Evolutionary conservation across 2,888 invertebrate genomes (phyloP), one percentile per base, ranked within the genome.

Genomic region (Thymelicus sylvestris): DNA sequence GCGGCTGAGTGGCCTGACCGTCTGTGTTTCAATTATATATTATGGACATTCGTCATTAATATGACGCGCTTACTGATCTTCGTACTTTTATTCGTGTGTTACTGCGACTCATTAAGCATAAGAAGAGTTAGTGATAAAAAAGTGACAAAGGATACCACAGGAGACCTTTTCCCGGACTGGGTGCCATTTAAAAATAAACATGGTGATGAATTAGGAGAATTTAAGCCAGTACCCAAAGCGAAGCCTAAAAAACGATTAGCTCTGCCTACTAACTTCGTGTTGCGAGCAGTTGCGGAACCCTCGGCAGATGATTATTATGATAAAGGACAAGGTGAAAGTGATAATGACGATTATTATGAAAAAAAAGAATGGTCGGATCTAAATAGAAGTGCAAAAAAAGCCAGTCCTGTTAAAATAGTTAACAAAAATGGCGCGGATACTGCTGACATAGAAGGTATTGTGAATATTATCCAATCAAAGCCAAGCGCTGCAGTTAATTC

Each of bases 111-210:
- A 67, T 75, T 86, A 60, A 89, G 86, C 76, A 83, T 90, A 77
- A 84, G 84, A 69, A 83, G 78, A 74, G 85, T 87, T 80, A 86
- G 83, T 87, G 87, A 83, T 61, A 80, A 76, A 74, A 87, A 85
- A 83, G 86, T 87, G 81, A 87, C 79, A 7, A 86, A 88, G 83
- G 85, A 84, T 66, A 77, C 84, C 3, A 80, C 78, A 65, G 83
- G 80, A 72, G 89, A 91, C 55, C 80, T 87, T n/a, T 92, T 83
- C 71, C 92, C 92, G 31, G 90, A 92, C 79, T 92, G 92, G 93
- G 92, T 92, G n/a, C 91, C 92, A 0, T 92, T 92, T 73, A 91
- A 91, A 78, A 92, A 91, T 72, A 92, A 91, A 78, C 85, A 90
- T 7, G 91, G 89, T 4, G 87, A 88, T 6, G 87, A 91, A 71